Evolutionary conservation across 2,113 vertebrate species (phyloP), one percentile per base, ranked within the genome.

Genomic region (Notiomystis cincta): DNA sequence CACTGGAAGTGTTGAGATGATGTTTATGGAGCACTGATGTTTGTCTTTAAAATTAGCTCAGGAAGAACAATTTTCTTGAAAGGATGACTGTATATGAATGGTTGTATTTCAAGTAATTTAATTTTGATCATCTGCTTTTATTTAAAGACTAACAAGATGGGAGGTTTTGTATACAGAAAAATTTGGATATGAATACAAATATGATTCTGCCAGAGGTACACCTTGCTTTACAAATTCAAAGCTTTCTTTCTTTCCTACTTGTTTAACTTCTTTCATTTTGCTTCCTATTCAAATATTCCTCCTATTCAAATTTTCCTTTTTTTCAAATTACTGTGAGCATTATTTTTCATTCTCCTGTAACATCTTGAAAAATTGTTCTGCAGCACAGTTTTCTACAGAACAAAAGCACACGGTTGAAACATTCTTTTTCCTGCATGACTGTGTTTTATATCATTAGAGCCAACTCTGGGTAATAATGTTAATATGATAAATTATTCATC

Each of bases 341-440:
- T 95, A 21, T 89, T 92, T 91, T 89, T 90, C 40, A 12, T 76
- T 83, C 33, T 93, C 44, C 51, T 23, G 2, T 91, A 92, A 81
- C n/a, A 80, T 82, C 79, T 83, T 95, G 78, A 91, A 95, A 96
- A 87, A 77, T 64, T 61, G 82, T 75, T 82, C 86, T 84, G 44
- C 53, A 58, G 75, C 54, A 92, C n/a, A 90, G 7, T 75, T 92
- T 85, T 85, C 72, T 80, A 28, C 77, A 88, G 64, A 79, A 93
- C 67, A 96, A 95, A 96, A 94, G 42, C 33, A 93, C 27, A 37
- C 42, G 72, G n/a, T 88, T 90, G 62, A 94, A 89, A 57, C 8
- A 31, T 61, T 87, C 5, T 57, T 80, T 47, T 82, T 70, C 40
- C 40, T 81, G 35, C n/a, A 21, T 57, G 56, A 62, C 33, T 87